Base-by-base conservation (phyloP, 2,797 vertebrate genomes). In the Iguana delicatissima region DNA sequence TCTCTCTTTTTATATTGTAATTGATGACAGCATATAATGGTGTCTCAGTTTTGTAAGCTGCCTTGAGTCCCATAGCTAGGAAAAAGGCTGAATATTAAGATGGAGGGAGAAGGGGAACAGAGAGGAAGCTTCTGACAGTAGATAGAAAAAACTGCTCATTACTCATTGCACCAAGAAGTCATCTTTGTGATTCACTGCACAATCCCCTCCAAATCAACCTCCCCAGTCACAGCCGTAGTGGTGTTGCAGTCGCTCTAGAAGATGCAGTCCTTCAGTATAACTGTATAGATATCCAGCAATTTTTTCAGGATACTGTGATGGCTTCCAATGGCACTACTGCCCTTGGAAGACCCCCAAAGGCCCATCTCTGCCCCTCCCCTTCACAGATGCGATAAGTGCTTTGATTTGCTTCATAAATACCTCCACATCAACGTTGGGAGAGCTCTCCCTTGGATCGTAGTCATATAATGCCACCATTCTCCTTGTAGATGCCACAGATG, bases 381-480 rank as follows among this genome's bases (percentile, higher is more conserved):
- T 0, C 42, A 32, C 52, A 22, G 77, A 72, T 13, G 20, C 4
- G 6, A 24, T 50, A 12, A 59, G 38, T 1, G 18, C 35, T 62
- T 29, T 13, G 38, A 50, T 29, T 50, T 85, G 32, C 20, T 5
- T 3, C 0, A 0, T 14, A 55, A 57, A 46, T 98, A 99, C 99
- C 99, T 99, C 99, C 9, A 99, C 98, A 0, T 99, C 99, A 84
- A 99, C 98, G n/a, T 99, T 99, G 0, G 99, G 99, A 18, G 99
- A 99, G 96, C 99, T 99, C 90, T 99, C 99, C 85, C 99, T 91
- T 0, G 99, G 99, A 89, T 99, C 99, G 0, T 99, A 99, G 94
- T 99, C 99, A 0, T 99, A 99, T 73, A 99, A 97, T 0, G 99
- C 99, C 92, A 99, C 99, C 99, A 99, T 99, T 91, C 99, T 98